These are phyloP conservation scores for Cephalophus harveyi DNA, from an alignment of 2,113 vertebrate species.

Conservation along the genomic window DNA sequence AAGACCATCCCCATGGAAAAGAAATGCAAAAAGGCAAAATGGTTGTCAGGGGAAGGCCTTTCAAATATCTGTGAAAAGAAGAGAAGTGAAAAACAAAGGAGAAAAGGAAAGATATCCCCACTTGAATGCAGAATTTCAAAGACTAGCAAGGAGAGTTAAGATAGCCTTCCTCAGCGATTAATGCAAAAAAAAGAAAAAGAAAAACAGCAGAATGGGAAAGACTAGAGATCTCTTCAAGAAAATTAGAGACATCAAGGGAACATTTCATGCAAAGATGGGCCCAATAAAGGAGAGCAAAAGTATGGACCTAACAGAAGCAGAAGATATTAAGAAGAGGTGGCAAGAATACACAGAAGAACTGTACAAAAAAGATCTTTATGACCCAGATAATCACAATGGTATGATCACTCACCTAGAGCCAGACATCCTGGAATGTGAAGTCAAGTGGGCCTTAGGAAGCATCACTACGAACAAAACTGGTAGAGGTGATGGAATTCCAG, in stretches of 20 bases:
- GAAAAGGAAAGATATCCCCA: not conserved
- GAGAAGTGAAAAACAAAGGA: not conserved
- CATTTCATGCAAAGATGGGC: not conserved
- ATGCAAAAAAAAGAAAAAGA: not conserved
- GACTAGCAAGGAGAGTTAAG: not conserved
- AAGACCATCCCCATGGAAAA: not conserved
- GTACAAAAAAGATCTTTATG: not conserved
- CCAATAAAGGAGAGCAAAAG: rapidly evolving
- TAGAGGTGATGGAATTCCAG: not conserved
- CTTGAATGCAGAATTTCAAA: not conserved
- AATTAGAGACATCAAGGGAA: not conserved
- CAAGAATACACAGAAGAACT: not conserved
- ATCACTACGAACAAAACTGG: not conserved
- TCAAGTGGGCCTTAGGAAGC: not conserved
- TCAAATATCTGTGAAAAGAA: not conserved
- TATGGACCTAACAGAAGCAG: not conserved
- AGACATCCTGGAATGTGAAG: not conserved
- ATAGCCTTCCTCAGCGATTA: not conserved
- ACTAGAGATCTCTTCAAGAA: not conserved
- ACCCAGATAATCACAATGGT: not conserved
- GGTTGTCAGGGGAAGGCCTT: no score
- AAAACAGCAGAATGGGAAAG: not conserved
- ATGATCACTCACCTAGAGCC: not conserved
- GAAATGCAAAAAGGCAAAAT: not conserved
- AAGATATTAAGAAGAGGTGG: not conserved